Evolutionary conservation across 2,888 invertebrate genomes (phyloP).

Genomic region (Cotesia congregata): DNA sequence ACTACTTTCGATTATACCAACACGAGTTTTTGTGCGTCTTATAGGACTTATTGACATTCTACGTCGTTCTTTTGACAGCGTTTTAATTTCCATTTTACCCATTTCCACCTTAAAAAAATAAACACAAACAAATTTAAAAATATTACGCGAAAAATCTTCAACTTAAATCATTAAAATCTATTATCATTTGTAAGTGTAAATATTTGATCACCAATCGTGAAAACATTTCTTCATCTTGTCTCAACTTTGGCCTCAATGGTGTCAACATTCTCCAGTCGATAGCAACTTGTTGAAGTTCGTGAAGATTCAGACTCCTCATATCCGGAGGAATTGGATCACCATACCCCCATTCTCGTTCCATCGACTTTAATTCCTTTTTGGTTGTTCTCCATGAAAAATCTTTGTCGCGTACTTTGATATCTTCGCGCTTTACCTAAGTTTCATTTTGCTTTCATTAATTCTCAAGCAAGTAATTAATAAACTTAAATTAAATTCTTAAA

Average conservation of each 20-base stretch:
- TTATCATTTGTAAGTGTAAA: neutral
- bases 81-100: conserved; percentile 83
- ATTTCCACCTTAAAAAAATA: conserved; percentile 76
- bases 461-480: neutral
- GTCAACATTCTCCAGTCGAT: conserved; percentile 96
- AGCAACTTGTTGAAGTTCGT: conserved; percentile 85
- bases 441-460: neutral
- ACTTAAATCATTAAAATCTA: no score
- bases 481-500: conserved; percentile 1
- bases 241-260: conserved; percentile 85
- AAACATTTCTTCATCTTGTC: conserved; percentile 89
- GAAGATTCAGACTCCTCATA: conserved; percentile 82
- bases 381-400: conserved; percentile 82
- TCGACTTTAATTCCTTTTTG: conserved; percentile 79
- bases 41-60: conserved; percentile 78
- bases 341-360: conserved; percentile 76
- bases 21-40: conserved; percentile 85
- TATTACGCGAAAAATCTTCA: no score
- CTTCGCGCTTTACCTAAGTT: conserved; percentile 79
- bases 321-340: conserved; percentile 87
- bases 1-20: conserved; percentile 85
- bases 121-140: neutral
- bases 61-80: conserved; percentile 80
- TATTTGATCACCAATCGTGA: conserved; percentile 70
- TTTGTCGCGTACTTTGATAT: conserved; percentile 82